Evolutionary conservation across 2,113 vertebrate species (phyloP), one percentile per base, ranked within the genome.

Genomic region (Micronycteris hirsuta): DNA sequence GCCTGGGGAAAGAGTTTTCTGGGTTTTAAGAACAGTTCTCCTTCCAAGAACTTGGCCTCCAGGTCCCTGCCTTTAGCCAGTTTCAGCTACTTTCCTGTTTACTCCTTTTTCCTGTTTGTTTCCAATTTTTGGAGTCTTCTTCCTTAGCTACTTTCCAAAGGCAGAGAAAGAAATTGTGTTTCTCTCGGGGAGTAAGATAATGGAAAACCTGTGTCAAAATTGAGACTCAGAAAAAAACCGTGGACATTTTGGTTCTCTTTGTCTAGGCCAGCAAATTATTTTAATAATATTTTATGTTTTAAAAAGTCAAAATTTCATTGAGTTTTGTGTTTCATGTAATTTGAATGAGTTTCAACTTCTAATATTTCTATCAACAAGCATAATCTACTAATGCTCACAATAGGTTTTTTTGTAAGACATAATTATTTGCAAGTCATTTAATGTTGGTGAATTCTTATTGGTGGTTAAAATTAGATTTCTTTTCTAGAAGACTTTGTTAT

Each of bases 21-120:
- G 61, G 28, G 45, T 93, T 95, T 97, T 95, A 73, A 70, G 41
- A 96, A 91, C 77, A 38, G 71, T 93, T 92, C 31, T 74, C 19
- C 56, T 82, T 85, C 93, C 91, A 86, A 92, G 52, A 77, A 71
- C 52, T 88, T 95, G 73, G 52, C 82, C 61, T 85, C 77, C 58
- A 47, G 52, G 6, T 91, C 41, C 93, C 65, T 97, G 85, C 71
- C 65, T 94, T 28, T 83, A 74, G 71, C 38, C 82, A 54, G 22
- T 92, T 88, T 54, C 65, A 82, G 13, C 73, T 63, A 16, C 8
- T 92, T 95, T 85, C 26, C 63, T n/a, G 71, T 93, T 68, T 3
- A 28, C 36, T 90, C 70, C 76, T 47, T 71, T 81, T 93, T 20
- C 19, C 15, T 80, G 82, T 94, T 81, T 89, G 52, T 92, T 94